Evolutionary conservation across 2,888 invertebrate species (phyloP).

Genomic region (Trachelus iudaicus): DNA sequence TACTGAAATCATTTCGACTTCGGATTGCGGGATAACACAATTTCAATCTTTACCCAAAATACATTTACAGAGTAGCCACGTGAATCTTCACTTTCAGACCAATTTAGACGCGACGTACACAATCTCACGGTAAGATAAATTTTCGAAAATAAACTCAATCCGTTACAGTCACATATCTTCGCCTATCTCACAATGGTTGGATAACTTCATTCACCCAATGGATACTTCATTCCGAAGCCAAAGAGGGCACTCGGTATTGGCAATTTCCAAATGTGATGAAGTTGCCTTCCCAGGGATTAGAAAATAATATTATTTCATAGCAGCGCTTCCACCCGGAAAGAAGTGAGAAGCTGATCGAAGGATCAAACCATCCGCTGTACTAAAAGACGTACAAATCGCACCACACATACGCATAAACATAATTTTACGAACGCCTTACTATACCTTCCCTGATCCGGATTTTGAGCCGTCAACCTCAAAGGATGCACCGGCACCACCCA

Average conservation of each 20-base stretch:
- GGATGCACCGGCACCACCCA: neutral
- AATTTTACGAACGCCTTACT: neutral
- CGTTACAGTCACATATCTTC: neutral
- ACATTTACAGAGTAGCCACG: neutral
- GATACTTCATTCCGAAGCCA: conserved; percentile 11
- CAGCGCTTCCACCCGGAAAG: neutral
- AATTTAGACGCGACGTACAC: neutral
- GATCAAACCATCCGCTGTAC: neutral
- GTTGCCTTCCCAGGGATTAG: conserved; percentile 14
- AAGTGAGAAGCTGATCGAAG: neutral
- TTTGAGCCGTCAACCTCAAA: neutral
- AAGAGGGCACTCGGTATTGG: conserved; percentile 13
- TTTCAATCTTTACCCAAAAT: neutral
- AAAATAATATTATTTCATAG: neutral
- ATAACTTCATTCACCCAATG: conserved; percentile 9
- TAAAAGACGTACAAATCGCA: neutral
- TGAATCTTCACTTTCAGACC: neutral
- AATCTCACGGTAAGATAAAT: neutral
- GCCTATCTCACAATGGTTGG: neutral
- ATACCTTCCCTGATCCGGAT: neutral
- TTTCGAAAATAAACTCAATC: neutral
- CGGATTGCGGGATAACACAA: neutral
- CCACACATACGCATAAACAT: neutral
- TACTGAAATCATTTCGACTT: neutral
- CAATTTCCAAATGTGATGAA: conserved; percentile 14